phyloP scores from a whole-genome alignment of 1,140 invertebrate species.

The Procambarus virginalis region DNA sequence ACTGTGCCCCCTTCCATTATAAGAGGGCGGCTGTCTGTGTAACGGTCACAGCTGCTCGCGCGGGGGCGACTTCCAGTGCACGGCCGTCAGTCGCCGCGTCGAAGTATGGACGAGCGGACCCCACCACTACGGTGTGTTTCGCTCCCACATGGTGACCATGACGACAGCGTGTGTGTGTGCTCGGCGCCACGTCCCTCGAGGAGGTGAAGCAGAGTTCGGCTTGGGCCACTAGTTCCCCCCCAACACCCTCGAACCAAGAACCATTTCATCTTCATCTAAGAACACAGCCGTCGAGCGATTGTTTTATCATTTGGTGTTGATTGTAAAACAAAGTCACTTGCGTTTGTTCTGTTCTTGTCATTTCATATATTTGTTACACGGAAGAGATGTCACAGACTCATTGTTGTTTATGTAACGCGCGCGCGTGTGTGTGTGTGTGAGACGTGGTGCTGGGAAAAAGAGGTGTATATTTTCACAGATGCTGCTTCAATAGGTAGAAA shows the following conservation, averaged over 20 bases:
- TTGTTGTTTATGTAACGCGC: no score
- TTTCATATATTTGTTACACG: no score
- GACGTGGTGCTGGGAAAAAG: no score
- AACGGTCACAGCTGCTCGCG: constrained; percentile 30
- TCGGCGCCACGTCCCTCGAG: constrained; percentile 12
- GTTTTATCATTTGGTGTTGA: no score
- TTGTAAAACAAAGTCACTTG: no score
- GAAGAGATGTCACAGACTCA: no score
- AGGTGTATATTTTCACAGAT: no score
- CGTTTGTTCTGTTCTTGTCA: no score
- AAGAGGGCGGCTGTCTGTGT: constrained; percentile 52
- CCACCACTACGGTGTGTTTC: neutral
- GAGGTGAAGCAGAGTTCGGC: neutral
- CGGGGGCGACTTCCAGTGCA: constrained; percentile 32
- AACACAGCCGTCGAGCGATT: no score
- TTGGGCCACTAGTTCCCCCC: neutral
- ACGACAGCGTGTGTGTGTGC: constrained; percentile 54
- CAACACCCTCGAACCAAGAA: no score
- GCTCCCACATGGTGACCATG: neutral
- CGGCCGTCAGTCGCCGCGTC: constrained; percentile 5
- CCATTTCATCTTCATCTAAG: neutral
- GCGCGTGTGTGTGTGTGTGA: no score
- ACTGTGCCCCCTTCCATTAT: constrained; percentile 41
- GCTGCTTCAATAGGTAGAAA: no score
- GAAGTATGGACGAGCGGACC: constrained; percentile 27